Evolutionary conservation across 2,797 vertebrate species (phyloP).

Genomic region (Phoeniculus purpureus): DNA sequence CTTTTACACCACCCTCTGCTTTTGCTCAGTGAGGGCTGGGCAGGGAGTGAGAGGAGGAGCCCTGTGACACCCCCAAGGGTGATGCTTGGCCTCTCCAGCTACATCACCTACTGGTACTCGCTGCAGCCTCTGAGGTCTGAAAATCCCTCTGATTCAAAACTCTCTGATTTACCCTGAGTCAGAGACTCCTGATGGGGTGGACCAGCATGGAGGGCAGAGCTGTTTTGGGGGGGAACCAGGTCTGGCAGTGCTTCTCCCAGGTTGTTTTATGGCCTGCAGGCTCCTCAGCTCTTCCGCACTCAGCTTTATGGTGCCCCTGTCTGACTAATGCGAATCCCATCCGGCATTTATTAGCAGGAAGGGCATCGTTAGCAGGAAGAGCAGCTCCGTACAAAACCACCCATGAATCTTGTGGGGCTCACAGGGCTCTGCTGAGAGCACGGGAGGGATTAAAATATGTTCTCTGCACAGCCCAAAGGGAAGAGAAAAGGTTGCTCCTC

Average conservation of each 20-base stretch:
- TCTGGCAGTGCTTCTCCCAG: background rate
- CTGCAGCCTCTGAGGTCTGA: background rate
- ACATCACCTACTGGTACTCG: background rate
- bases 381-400: constrained; percentile 4
- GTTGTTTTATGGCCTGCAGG: constrained; percentile 37
- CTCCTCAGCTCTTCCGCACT: background rate
- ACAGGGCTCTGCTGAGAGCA: background rate
- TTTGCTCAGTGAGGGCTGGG: background rate
- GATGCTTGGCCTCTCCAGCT: background rate
- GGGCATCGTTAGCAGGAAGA: constrained; percentile 51
- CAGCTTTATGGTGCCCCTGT: constrained; percentile 9
- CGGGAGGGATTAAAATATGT: constrained; percentile 37
- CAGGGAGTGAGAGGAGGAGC: background rate
- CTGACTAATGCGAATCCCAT: constrained; percentile 30
- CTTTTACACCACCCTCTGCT: background rate
- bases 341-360: constrained; percentile 38
- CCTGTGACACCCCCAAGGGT: fast-evolving
- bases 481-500: constrained; percentile 46
- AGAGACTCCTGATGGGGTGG: fast-evolving
- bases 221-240: background rate
- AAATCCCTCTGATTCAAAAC: background rate
- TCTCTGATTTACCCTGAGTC: fast-evolving
- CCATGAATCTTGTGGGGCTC: constrained; percentile 51
- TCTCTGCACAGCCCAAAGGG: constrained; percentile 17
- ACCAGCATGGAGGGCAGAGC: background rate